Percentiles rank a stretch among this genome's conserved stretches.
Conservation (phyloP, 2,888 invertebrate species). For the Protonemura montana region DNA sequence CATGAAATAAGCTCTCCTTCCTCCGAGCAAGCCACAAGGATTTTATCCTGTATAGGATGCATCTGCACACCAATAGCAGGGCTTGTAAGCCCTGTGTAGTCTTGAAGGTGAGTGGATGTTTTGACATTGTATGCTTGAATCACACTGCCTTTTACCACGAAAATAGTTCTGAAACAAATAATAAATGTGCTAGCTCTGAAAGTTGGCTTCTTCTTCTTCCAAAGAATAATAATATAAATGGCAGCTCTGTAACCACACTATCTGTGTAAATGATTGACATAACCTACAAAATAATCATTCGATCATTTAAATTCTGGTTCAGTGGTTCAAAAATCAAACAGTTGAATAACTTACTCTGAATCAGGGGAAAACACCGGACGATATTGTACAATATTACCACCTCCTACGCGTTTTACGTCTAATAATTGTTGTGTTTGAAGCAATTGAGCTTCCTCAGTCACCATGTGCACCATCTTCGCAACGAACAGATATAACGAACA, state of each 20-base stretch:
- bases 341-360: constrained; percentile 65
- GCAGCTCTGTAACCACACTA: no score
- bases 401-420: constrained; percentile 66
- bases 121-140: constrained; percentile 70
- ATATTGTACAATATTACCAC: constrained; percentile 68
- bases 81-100: constrained; percentile 64
- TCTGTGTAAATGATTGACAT: no score
- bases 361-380: constrained; percentile 69
- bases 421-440: constrained; percentile 52
- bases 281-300: no score
- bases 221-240: no score
- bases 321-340: background rate
- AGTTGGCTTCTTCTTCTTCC: no score
- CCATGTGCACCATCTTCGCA: constrained; percentile 18
- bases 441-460: background rate
- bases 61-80: constrained; percentile 64
- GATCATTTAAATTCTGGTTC: no score
- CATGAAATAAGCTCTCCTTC: constrained; percentile 66
- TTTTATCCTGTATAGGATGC: constrained; percentile 59
- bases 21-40: constrained; percentile 65
- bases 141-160: constrained; percentile 65
- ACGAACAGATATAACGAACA: no score
- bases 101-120: constrained; percentile 70
- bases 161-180: constrained; percentile 32
- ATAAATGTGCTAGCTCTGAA: no score